Evolutionary conservation across 2,113 vertebrate species (phyloP).

Genomic region (Aleadryas rufinucha): DNA sequence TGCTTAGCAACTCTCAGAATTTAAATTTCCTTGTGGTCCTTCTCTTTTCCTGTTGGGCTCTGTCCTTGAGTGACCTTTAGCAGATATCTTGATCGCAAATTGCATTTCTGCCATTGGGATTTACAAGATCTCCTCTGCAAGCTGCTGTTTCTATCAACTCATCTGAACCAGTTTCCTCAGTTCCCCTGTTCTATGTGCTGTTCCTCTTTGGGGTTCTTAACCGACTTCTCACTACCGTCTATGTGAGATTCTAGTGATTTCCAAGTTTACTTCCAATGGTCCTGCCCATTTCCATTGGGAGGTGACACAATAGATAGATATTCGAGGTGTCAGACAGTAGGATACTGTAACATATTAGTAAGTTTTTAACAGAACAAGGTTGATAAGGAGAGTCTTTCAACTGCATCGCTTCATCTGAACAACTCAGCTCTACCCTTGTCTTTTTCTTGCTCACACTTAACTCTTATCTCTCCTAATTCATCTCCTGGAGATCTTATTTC

Average conservation of each 20-base stretch:
- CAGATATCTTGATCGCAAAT: background rate
- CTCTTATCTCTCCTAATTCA: background rate
- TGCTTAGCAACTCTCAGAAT: background rate
- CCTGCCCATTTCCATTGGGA: background rate
- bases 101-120: background rate
- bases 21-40: background rate
- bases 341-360: background rate
- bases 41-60: background rate
- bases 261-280: background rate
- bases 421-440: background rate
- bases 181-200: background rate
- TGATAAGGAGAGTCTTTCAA: background rate
- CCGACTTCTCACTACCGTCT: background rate
- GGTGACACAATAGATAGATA: background rate
- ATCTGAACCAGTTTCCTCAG: background rate
- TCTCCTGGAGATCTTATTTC: background rate
- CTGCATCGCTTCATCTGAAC: rapidly evolving
- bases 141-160: background rate
- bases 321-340: background rate
- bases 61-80: background rate
- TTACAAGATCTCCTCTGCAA: background rate
- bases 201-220: background rate
- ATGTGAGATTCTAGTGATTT: background rate
- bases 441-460: background rate
- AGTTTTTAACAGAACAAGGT: background rate